phyloP scores from a whole-genome alignment of 1,140 invertebrate species.

The Holotrichia oblita region DNA sequence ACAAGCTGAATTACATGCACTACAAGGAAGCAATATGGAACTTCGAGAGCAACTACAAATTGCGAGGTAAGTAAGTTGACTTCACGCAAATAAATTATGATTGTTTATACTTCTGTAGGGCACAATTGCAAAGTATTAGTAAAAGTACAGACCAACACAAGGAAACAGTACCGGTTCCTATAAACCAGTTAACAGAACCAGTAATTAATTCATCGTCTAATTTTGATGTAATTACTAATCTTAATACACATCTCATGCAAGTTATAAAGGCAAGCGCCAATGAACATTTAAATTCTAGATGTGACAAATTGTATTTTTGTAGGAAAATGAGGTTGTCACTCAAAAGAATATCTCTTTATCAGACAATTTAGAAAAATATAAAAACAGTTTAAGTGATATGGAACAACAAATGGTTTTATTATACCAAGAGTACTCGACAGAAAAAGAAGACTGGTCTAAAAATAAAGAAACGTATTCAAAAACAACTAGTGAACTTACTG shows the following conservation, averaged over 20 bases:
- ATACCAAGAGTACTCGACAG: conserved; percentile 52
- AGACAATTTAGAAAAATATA: conserved; percentile 48
- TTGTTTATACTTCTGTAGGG: conserved; percentile 45
- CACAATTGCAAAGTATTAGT: conserved; percentile 48
- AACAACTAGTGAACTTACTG: conserved; percentile 47
- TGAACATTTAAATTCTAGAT: background rate
- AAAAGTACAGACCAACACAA: background rate
- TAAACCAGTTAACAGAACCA: background rate
- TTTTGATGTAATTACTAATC: conserved; percentile 49
- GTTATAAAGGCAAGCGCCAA: conserved; percentile 52
- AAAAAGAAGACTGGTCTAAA: conserved; percentile 50
- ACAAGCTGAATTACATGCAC: conserved; percentile 71
- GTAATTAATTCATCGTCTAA: conserved; percentile 49
- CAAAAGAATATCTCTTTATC: conserved; percentile 28
- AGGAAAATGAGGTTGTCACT: conserved; percentile 10
- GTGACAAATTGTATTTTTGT: background rate
- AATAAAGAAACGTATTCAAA: conserved; percentile 49
- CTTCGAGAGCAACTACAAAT: conserved; percentile 65
- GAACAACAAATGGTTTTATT: conserved; percentile 51
- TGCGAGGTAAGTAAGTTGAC: conserved; percentile 56
- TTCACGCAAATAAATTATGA: background rate
- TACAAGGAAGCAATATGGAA: conserved; percentile 68
- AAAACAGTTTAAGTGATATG: conserved; percentile 48
- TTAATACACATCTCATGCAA: conserved; percentile 53
- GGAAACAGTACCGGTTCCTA: background rate